Evolutionary conservation across 2,888 invertebrate genomes (phyloP), one percentile per base, ranked within the genome.

Genomic region (Drosophila fulvimacula): DNA sequence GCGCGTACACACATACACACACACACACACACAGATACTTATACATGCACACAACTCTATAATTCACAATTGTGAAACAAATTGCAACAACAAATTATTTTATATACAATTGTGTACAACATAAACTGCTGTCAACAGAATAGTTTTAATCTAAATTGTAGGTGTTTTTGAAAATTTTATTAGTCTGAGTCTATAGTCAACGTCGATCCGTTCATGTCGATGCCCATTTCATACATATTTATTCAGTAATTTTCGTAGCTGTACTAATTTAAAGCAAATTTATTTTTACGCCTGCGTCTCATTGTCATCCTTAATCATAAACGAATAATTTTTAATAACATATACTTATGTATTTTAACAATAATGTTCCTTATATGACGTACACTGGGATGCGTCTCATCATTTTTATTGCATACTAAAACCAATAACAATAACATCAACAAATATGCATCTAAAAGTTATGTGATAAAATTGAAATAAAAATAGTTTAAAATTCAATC

Each of bases 301-400:
- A 79, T 79, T 65, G 60, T 75, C 69, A 75, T 62, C 69, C 9
- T 38, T 19, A 30, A 41, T 59, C 48, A 46, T 62, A 42, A 10
- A 59, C 19, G 46, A 44, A 46, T 60, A 73, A 51, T 59, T 79
- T 79, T 61, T 69, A 61, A 52, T 55, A 58, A 51, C 64, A 27
- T 61, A 62, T 42, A 56, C 21, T 52, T 51, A 71, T 57, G 51
- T 76, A 57, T 68, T 62, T 61, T 42, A 77, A 69, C 64, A 65
- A 73, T 62, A 65, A 70, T 65, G 73, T 81, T 81, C 78, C 77
- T 81, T 81, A 81, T 59, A 61, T 36, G 39, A 66, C 73, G 57
- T 46, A 53, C 19, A 30, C 36, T 32, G 30, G 51, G 17, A 32
- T 10, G 72, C 63, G 60, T 55, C 44, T 64, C 44, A 65, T 76